Conservation (phyloP, 2,888 invertebrate genomes). For the Strigamia transsilvanica region DNA sequence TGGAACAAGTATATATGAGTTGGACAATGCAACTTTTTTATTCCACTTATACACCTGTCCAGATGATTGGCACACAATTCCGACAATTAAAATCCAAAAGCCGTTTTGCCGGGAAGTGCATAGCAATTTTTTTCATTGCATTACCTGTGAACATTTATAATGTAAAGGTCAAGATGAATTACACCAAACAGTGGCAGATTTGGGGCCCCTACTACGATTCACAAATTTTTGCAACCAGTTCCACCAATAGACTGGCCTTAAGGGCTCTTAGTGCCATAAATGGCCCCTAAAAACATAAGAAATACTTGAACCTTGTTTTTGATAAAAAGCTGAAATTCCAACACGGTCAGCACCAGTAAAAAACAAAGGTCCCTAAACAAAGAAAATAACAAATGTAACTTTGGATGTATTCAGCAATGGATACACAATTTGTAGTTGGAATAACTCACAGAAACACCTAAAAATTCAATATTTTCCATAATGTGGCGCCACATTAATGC, state of each 20-base stretch:
- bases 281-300: too few species aligned
- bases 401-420: not conserved
- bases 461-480: constrained; percentile 77
- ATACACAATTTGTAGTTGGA: not conserved
- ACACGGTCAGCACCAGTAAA: constrained; percentile 89
- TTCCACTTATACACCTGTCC: constrained; percentile 69
- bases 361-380: constrained; percentile 82
- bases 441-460: constrained; percentile 83
- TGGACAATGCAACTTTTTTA: not conserved
- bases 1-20: not conserved
- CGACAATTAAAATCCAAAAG: constrained; percentile 70
- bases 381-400: constrained; percentile 57
- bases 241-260: too few species aligned
- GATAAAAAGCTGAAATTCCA: constrained; percentile 85
- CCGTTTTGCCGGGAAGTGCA: constrained; percentile 11
- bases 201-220: too few species aligned
- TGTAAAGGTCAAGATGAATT: not conserved
- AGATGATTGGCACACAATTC: constrained; percentile 73
- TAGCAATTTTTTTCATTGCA: constrained; percentile 34
- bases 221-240: too few species aligned
- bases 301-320: constrained; percentile 76
- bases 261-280: too few species aligned
- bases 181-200: not conserved
- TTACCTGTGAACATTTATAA: not conserved
- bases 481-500: constrained; percentile 76